These are phyloP conservation scores for Chrysaora quinquecirrha DNA, from an alignment of 30 jellyfish, hydroid and myxozoan genomes.

Conservation along the genomic window DNA sequence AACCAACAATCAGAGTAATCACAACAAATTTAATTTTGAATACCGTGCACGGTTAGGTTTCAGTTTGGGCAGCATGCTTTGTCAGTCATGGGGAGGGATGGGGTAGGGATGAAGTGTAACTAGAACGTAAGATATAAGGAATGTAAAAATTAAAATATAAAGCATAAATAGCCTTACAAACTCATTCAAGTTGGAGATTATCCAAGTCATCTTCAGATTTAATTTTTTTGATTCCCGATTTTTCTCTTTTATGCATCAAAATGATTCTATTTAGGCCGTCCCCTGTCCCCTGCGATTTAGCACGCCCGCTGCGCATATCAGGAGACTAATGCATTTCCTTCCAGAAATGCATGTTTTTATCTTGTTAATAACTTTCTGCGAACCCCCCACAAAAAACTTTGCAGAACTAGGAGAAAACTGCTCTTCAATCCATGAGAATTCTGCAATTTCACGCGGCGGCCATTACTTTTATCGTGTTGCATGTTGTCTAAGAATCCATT, in stretches of 20 bases:
- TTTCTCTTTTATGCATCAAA: not conserved
- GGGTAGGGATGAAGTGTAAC: too few species aligned
- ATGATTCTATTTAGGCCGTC: slow-evolving; percentile 26
- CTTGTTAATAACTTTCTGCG: slow-evolving; percentile 31
- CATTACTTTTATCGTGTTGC: slow-evolving; percentile 37
- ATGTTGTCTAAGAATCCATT: slow-evolving; percentile 33
- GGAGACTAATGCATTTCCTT: slow-evolving; percentile 40
- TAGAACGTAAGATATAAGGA: too few species aligned
- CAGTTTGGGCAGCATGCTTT: too few species aligned
- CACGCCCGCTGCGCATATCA: slow-evolving; percentile 63
- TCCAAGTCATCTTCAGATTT: too few species aligned
- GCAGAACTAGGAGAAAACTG: slow-evolving; percentile 61
- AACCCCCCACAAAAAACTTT: slow-evolving; percentile 50
- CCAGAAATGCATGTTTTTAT: slow-evolving; percentile 33
- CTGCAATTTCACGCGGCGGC: slow-evolving; percentile 56
- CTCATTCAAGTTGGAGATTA: too few species aligned
- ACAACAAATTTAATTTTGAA: not conserved
- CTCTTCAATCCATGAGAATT: slow-evolving; percentile 19
- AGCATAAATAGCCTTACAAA: too few species aligned
- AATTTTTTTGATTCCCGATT: too few species aligned
- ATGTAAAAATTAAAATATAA: too few species aligned
- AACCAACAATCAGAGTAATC: not conserved
- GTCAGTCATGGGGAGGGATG: too few species aligned
- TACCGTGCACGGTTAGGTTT: not conserved
- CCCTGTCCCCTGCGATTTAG: slow-evolving; percentile 43